A percentile compares a stretch with the other conserved stretches of the same genome.
phyloP scores from a whole-genome alignment of 1,140 invertebrate genomes.

The Penaeus vannamei region DNA sequence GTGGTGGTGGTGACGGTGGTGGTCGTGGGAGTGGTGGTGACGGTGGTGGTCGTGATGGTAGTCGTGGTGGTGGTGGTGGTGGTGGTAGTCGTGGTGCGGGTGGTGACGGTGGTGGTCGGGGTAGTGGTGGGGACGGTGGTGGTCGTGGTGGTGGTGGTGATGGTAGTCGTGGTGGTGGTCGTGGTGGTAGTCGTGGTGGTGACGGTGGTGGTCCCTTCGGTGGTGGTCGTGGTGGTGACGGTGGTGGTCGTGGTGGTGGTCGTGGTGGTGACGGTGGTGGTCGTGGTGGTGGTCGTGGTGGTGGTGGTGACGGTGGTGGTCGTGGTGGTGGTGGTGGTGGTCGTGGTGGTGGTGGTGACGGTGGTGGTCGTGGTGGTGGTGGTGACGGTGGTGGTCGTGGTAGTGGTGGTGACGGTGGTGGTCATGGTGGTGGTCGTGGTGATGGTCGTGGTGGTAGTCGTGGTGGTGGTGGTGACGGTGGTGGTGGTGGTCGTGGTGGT shows the following conservation, averaged over 20 bases:
- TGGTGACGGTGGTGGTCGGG: not conserved
- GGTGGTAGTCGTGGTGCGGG: not conserved
- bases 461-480: not conserved
- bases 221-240: not conserved
- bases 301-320: not conserved
- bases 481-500: not conserved
- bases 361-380: not conserved
- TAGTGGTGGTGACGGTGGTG: not conserved
- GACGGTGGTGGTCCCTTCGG: not conserved
- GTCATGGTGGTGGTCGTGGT: conserved; percentile 5
- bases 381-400: not conserved
- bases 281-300: not conserved
- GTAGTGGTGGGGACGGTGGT: not conserved
- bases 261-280: conserved; percentile 2
- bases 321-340: conserved; percentile 9
- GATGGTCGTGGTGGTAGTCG: not conserved
- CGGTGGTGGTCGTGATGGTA: not conserved
- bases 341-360: not conserved
- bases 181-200: not conserved
- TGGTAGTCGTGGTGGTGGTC: not conserved
- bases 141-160: not conserved
- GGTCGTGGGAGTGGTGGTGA: not conserved
- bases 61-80: not conserved
- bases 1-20: not conserved
- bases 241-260: not conserved